Percentiles rank a stretch among this genome's conserved stretches.
Conservation (phyloP, 2,113 vertebrate species). For the Zootoca vivipara region DNA sequence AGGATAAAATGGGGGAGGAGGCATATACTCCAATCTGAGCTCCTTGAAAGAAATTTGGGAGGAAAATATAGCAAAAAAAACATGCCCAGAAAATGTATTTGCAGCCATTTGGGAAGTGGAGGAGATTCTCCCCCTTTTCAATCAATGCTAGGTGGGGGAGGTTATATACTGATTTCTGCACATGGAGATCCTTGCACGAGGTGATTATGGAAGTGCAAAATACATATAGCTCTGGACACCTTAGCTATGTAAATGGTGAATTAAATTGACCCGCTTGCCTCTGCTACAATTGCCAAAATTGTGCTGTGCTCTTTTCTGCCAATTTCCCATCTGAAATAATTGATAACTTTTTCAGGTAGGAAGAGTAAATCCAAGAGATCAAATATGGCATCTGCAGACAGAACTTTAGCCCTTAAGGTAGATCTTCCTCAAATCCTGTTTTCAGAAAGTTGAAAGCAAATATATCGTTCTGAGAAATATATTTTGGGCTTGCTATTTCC, state of each 20-base stretch:
- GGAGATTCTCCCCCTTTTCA: not conserved
- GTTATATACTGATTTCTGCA: not conserved
- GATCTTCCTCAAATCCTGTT: slow-evolving; percentile 15
- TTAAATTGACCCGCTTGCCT: not conserved
- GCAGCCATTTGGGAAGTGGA: not conserved
- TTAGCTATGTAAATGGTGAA: not conserved
- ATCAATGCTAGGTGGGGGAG: not conserved
- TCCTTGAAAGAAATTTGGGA: not conserved
- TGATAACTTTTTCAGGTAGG: slow-evolving; percentile 30
- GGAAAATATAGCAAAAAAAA: not conserved
- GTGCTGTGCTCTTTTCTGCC: not conserved
- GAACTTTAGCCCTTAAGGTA: not conserved
- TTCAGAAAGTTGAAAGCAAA: slow-evolving; percentile 45
- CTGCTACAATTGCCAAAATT: slow-evolving; percentile 5
- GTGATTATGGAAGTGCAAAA: not conserved
- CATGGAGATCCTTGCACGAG: not conserved
- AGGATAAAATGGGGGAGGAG: not conserved
- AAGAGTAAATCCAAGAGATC: slow-evolving; percentile 43
- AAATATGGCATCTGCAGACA: not conserved
- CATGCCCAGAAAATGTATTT: not conserved
- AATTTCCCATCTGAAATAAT: slow-evolving; percentile 33
- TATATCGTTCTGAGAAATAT: slow-evolving; percentile 33
- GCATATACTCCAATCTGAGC: not conserved
- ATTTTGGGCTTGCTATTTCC: slow-evolving; percentile 47
- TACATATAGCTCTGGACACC: not conserved